Evolutionary conservation across 2,888 invertebrate species (phyloP).

Genomic region (Ceraclea dissimilis): DNA sequence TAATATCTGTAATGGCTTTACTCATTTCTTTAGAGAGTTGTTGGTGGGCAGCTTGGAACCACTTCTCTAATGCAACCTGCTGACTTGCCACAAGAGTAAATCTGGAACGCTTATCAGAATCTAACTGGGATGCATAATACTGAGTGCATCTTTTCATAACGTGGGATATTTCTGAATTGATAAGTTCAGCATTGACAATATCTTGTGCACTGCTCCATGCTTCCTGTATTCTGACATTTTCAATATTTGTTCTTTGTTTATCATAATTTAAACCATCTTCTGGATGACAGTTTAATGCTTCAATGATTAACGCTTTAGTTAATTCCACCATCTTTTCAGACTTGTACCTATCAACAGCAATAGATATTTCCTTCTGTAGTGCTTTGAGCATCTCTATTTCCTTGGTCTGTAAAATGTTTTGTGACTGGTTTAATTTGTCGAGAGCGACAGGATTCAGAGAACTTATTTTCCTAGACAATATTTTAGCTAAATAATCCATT

Average conservation of each 20-base stretch:
- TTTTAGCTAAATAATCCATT: slow-evolving; percentile 66
- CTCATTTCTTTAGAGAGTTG: slow-evolving; percentile 66
- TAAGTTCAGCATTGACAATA: slow-evolving; percentile 64
- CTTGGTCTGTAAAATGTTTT: slow-evolving; percentile 40
- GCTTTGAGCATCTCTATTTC: slow-evolving; percentile 47
- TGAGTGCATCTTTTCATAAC: slow-evolving; percentile 64
- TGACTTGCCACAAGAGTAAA: slow-evolving; percentile 61
- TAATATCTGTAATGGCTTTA: slow-evolving; percentile 59
- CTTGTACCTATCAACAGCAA: slow-evolving; percentile 57
- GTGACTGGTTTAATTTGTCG: slow-evolving; percentile 33
- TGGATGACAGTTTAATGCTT: slow-evolving; percentile 55
- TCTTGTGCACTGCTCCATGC: slow-evolving; percentile 71
- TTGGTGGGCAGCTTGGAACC: slow-evolving; percentile 67
- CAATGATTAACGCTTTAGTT: slow-evolving; percentile 61
- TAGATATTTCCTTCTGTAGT: slow-evolving; percentile 54
- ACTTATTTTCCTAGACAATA: slow-evolving; percentile 65
- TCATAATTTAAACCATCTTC: slow-evolving; percentile 42
- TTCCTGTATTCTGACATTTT: slow-evolving; percentile 62
- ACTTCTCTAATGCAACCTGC: slow-evolving; percentile 62
- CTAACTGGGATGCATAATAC: slow-evolving; percentile 56
- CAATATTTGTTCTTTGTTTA: slow-evolving; percentile 39
- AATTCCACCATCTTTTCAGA: slow-evolving; percentile 60
- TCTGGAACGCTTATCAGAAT: slow-evolving; percentile 46
- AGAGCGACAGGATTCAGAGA: slow-evolving; percentile 34
- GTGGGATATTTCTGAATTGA: slow-evolving; percentile 70